These are phyloP conservation scores for Plectrocnemia conspersa DNA, from an alignment of 1,140 invertebrate species.

Conservation along the genomic window DNA sequence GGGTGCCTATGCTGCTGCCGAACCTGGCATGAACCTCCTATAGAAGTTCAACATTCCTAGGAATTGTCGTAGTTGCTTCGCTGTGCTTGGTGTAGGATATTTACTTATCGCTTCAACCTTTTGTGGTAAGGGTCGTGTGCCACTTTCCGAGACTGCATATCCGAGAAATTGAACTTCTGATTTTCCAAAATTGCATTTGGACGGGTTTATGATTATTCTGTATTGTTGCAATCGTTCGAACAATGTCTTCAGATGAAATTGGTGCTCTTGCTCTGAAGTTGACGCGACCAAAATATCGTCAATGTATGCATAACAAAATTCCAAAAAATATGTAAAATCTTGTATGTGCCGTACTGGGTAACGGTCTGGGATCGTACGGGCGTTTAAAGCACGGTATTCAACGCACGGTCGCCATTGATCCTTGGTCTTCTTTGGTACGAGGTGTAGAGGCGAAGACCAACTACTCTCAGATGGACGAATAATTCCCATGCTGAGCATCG, in stretches of 20 bases:
- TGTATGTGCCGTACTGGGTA: conserved; percentile 52
- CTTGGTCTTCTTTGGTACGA: conserved; percentile 44
- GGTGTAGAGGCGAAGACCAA: too few relatives aligned
- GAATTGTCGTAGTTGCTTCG: conserved; percentile 40
- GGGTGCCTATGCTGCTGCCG: conserved; percentile 27
- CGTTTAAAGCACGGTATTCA: conserved; percentile 43
- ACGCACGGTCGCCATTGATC: conserved; percentile 45
- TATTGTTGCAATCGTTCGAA: conserved; percentile 36
- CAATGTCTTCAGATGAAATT: conserved; percentile 32
- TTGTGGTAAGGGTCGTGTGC: conserved; percentile 36
- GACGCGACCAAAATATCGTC: conserved; percentile 44
- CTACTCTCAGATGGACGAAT: too few relatives aligned
- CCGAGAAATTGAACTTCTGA: conserved; percentile 36
- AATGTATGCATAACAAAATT: conserved; percentile 39
- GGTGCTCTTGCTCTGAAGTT: conserved; percentile 35
- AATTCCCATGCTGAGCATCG: too few relatives aligned
- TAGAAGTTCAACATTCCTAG: conserved; percentile 46
- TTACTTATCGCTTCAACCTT: conserved; percentile 36
- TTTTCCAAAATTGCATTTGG: conserved; percentile 36
- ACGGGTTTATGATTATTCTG: conserved; percentile 37
- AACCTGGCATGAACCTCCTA: conserved; percentile 35
- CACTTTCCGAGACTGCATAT: conserved; percentile 36
- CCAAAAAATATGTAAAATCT: conserved; percentile 39
- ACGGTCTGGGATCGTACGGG: too few relatives aligned
- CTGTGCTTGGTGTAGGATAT: conserved; percentile 37